Evolutionary conservation across 2,888 invertebrate species (phyloP).

Genomic region (Acanthosoma haemorrhoidale): DNA sequence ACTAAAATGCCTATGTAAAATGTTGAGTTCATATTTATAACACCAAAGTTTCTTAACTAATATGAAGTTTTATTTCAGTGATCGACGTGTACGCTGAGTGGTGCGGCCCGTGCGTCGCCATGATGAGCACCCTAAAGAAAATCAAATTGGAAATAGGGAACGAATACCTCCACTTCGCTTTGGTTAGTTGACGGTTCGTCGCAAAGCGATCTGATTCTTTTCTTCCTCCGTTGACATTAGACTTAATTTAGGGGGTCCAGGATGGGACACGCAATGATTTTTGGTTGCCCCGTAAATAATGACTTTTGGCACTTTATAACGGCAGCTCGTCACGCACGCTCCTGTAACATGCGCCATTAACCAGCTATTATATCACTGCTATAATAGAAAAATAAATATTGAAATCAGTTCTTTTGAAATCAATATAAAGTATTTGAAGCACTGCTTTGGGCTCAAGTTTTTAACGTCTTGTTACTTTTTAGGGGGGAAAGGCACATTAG

Average conservation of each 20-base stretch:
- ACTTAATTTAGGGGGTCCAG: neutral
- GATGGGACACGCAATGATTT: neutral
- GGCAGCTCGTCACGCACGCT: constrained; percentile 1
- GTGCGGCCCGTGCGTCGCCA: constrained; percentile 84
- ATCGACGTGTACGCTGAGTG: constrained; percentile 85
- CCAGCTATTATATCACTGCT: constrained; percentile 20
- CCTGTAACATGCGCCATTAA: no score
- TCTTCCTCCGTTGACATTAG: neutral
- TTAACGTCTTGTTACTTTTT: no score
- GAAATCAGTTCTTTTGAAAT: no score
- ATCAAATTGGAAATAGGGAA: constrained; percentile 84
- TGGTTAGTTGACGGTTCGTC: no score
- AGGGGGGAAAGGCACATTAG: no score
- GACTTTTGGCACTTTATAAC: neutral
- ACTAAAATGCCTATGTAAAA: no score
- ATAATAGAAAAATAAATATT: no score
- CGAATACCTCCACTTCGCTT: constrained; percentile 69
- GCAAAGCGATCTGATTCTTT: neutral
- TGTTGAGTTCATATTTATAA: no score
- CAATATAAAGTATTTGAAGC: no score
- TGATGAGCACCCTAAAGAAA: constrained; percentile 77
- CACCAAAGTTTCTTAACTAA: no score
- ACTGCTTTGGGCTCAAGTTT: no score
- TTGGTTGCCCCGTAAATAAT: neutral
- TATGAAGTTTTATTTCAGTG: constrained; percentile 50